Evolutionary conservation across 2,888 invertebrate genomes (phyloP).

Genomic region (Coleophora flavipennella): DNA sequence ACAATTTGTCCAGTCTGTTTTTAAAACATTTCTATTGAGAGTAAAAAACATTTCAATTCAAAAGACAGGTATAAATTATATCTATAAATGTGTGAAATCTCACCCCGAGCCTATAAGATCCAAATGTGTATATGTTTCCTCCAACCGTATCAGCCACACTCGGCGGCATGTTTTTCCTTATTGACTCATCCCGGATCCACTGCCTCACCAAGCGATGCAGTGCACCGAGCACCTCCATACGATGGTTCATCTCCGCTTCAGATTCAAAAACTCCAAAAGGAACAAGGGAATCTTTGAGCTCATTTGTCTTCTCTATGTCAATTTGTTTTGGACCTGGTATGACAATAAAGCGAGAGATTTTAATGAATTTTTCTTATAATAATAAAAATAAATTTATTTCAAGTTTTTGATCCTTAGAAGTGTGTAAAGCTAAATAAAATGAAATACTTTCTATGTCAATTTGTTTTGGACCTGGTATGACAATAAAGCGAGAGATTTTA

Average conservation of each 20-base stretch:
- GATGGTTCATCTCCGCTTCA: slow-evolving; percentile 90
- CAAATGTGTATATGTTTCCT: slow-evolving; percentile 99
- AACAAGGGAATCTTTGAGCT: slow-evolving; percentile 83
- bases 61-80: no score
- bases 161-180: slow-evolving; percentile 92
- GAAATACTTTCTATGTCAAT: slow-evolving; percentile 81
- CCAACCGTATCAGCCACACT: slow-evolving; percentile 92
- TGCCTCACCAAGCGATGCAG: slow-evolving; percentile 92
- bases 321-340: slow-evolving; percentile 79
- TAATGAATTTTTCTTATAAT: no score
- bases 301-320: slow-evolving; percentile 82
- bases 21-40: no score
- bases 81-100: no score
- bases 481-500: no score
- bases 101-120: slow-evolving; percentile 94
- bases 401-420: no score
- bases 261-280: slow-evolving; percentile 93
- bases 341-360: no score
- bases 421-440: no score
- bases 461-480: slow-evolving; percentile 77
- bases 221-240: slow-evolving; percentile 87
- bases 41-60: no score
- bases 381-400: no score
- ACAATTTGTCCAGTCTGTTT: no score
- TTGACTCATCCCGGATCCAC: slow-evolving; percentile 94